Base-by-base conservation (phyloP, 2,888 invertebrate species). In the Callyntrura sp. region DNA sequence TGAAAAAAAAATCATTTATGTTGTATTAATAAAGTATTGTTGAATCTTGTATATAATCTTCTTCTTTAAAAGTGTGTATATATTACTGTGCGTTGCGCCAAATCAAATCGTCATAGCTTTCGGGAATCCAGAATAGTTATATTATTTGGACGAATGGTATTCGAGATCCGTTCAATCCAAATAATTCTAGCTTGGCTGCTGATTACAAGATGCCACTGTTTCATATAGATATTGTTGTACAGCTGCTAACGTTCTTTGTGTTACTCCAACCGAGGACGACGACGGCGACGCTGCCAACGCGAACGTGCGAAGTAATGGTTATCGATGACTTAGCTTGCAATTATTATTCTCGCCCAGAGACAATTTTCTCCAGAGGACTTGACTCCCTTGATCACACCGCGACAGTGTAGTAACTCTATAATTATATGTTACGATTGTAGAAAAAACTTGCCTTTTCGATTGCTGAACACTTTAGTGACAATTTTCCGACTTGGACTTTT, bases 31-130 rank as follows among this genome's bases (percentile, higher is more conserved):
- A n/a, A n/a, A n/a, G n/a, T n/a, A n/a, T n/a, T n/a, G n/a, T n/a
- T n/a, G n/a, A n/a, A n/a, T n/a, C n/a, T n/a, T n/a, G n/a, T n/a
- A n/a, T n/a, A n/a, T n/a, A n/a, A n/a, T n/a, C n/a, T n/a, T n/a
- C n/a, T n/a, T n/a, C n/a, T n/a, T n/a, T n/a, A n/a, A n/a, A n/a
- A n/a, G n/a, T n/a, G n/a, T n/a, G n/a, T n/a, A n/a, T n/a, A n/a
- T n/a, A 62, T 90, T 76, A 90, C 90, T 90, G 90, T 85, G 79
- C 73, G 82, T 81, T 85, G 73, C 85, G 51, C 81, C 73, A 51
- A 79, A 73, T 90, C 90, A 90, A 90, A 90, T 90, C 90, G 90
- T 90, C 90, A 90, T 90, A 85, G 90, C 90, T 90, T 85, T 85
- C 25, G 79, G 89, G 79, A 85, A 79, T 90, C 57, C 78, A 85